Evolutionary conservation across 2,797 vertebrate species (phyloP).

Genomic region (Brachyrhaphis roseni): DNA sequence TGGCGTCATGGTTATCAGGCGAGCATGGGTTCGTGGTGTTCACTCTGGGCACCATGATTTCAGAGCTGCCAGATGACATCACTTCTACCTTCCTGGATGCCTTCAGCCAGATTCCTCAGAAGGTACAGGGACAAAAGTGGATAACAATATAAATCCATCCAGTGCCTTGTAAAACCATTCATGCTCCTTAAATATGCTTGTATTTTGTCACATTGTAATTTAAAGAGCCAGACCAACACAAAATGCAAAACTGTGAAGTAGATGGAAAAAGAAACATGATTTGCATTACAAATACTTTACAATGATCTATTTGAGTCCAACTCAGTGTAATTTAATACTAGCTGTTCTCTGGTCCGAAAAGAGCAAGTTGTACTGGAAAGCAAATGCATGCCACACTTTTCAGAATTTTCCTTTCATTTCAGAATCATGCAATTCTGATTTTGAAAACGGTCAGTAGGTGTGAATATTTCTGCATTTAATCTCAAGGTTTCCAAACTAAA

Average conservation of each 20-base stretch:
- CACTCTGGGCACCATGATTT: conserved; percentile 88
- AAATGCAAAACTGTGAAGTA: not conserved
- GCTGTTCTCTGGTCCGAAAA: not conserved
- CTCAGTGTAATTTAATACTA: not conserved
- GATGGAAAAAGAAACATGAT: not conserved
- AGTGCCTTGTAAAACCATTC: not conserved
- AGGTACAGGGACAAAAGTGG: conserved; percentile 70
- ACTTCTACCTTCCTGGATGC: conserved; percentile 85
- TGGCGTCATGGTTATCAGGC: conserved; percentile 88
- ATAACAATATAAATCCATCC: not conserved
- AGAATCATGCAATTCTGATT: not conserved
- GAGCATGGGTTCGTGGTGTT: conserved; percentile 91
- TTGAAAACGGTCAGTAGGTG: not conserved
- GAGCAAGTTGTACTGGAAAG: not conserved
- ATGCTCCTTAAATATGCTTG: not conserved
- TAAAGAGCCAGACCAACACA: not conserved
- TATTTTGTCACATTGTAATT: not conserved
- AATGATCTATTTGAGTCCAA: not conserved
- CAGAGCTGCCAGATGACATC: conserved; percentile 84
- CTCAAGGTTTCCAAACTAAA: not conserved
- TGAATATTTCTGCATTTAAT: not conserved
- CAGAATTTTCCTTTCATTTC: not conserved
- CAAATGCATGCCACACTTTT: not conserved
- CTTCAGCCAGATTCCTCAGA: conserved; percentile 90
- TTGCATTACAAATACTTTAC: not conserved